A percentile compares a stretch with the other conserved stretches of the same genome.
phyloP scores from a whole-genome alignment of 2,113 vertebrate genomes.

The Odobenus rosmarus region DNA sequence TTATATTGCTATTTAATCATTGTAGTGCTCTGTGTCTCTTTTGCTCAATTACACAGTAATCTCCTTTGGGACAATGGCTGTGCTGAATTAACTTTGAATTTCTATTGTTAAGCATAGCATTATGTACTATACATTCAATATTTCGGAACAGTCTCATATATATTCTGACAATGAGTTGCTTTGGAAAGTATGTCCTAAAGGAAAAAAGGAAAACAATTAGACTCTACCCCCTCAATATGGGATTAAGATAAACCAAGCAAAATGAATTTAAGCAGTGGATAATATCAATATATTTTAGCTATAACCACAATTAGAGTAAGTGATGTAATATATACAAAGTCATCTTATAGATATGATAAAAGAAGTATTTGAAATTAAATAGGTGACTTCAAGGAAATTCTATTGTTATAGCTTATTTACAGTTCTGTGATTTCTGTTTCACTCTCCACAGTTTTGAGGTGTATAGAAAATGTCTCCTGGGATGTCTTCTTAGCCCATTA shows the following conservation, averaged over 20 bases:
- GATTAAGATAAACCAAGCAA: not conserved
- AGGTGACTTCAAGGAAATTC: not conserved
- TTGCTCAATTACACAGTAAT: not conserved
- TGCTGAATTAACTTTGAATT: not conserved
- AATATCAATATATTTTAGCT: not conserved
- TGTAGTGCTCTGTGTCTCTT: not conserved
- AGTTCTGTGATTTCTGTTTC: not conserved
- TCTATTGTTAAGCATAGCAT: slow-evolving; percentile 5
- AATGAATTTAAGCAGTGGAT: not conserved
- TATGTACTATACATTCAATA: not conserved
- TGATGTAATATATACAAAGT: not conserved
- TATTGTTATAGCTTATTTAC: not conserved
- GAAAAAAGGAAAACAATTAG: not conserved
- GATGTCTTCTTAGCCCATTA: not conserved
- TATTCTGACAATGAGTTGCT: not conserved
- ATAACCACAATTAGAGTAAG: not conserved
- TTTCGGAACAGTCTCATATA: not conserved
- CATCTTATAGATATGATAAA: not conserved
- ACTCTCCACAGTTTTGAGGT: not conserved
- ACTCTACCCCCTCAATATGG: not conserved
- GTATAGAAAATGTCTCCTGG: not conserved
- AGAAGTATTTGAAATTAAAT: not conserved
- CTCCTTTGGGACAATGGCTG: not conserved
- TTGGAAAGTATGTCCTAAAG: not conserved
- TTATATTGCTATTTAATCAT: not conserved